Evolutionary conservation across 2,888 invertebrate genomes (phyloP), one percentile per base, ranked within the genome.

Genomic region (Marronus borbonicus): DNA sequence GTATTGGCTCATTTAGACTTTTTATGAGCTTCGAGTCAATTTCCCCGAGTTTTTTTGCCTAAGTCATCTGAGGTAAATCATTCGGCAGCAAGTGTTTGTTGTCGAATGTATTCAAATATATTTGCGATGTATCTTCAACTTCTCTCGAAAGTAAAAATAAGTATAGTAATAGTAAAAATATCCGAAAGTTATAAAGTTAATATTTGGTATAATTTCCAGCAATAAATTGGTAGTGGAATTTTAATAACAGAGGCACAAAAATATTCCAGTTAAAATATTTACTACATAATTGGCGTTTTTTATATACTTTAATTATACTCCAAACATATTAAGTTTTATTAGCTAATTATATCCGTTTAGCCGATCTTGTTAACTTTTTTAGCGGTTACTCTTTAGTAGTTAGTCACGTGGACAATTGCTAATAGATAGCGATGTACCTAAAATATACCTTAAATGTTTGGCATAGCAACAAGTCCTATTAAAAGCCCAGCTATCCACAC

Each of bases 391-490:
- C 24, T 28, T 55, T 28, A 70, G 10, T 28, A 70, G 17, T 52
- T 55, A 10, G 55, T 36, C 70, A 36, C 70, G 55, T 55, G 5
- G 17, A n/a, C 12, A 17, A 55, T 52, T 50, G 49, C 31, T 52
- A 64, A 76, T 76, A 76, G 20, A 36, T 55, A 49, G 20, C 39
- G 28, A 5, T 68, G 76, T 58, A 36, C 55, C 52, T 36, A 24
- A 76, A 76, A 76, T 68, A 76, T 28, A 68, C 66, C 52, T 36
- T 44, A 76, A 76, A 76, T 76, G 66, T 68, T 66, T 68, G 76
- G 72, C 72, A 66, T 44, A 76, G 76, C 76, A 76, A 66, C 76
- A 68, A 76, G 55, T 68, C 58, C 76, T 68, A 76, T 76, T 44
- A 76, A 66, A 66, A 68, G 68, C 31, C 36, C 20, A 31, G 76